Percentiles rank a stretch among this genome's conserved stretches.
phyloP scores from a whole-genome alignment of 2,113 vertebrate genomes.

The Muscicapa adusta region DNA sequence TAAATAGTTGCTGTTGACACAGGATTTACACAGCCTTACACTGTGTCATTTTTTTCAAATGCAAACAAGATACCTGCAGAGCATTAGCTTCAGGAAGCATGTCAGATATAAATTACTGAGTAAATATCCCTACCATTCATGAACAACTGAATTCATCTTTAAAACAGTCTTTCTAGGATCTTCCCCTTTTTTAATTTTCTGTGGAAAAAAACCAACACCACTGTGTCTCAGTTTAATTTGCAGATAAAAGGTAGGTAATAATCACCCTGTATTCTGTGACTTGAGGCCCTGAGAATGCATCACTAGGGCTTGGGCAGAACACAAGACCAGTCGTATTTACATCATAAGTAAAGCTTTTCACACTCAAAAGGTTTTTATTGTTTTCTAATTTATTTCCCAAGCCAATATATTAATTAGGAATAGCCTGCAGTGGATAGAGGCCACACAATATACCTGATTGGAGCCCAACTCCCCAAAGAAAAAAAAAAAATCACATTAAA shows the following conservation, averaged over 20 bases:
- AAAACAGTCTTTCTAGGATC: neutral
- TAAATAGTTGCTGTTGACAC: constrained; percentile 11
- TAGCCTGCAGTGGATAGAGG: neutral
- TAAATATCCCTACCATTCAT: neutral
- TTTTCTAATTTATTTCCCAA: neutral
- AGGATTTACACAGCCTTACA: neutral
- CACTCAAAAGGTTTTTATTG: neutral
- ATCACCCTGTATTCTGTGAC: neutral
- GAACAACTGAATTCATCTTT: neutral
- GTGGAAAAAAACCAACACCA: neutral
- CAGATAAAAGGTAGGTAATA: neutral
- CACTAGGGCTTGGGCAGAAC: neutral
- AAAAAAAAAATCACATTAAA: neutral
- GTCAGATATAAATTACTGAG: constrained; percentile 11
- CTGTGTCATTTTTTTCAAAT: neutral
- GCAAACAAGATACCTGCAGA: constrained; percentile 18
- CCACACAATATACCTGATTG: neutral
- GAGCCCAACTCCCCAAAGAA: neutral
- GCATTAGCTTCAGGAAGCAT: neutral
- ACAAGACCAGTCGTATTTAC: neutral
- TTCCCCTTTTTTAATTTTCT: neutral
- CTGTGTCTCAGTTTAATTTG: neutral
- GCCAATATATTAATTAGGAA: neutral
- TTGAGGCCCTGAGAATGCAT: neutral
- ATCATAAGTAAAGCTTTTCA: neutral